phyloP scores from a whole-genome alignment of 2,113 vertebrate genomes.

The Melospiza georgiana region DNA sequence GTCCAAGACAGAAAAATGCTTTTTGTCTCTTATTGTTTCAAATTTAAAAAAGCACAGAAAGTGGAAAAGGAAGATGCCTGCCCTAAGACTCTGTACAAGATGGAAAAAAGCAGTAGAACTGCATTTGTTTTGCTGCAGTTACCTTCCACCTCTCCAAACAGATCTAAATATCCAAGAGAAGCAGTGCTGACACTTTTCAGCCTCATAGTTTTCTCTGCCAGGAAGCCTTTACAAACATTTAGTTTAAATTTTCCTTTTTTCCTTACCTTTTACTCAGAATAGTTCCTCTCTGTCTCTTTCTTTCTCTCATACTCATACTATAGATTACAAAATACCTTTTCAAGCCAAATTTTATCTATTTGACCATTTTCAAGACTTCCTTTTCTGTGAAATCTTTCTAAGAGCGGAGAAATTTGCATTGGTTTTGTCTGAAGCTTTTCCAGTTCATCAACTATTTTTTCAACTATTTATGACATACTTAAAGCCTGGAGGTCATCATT shows the following conservation, averaged over 20 bases:
- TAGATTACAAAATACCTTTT: background rate
- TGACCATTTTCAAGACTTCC: background rate
- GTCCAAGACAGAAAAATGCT: slow-evolving; percentile 36
- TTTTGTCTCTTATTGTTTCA: slow-evolving; percentile 41
- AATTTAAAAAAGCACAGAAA: background rate
- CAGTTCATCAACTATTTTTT: background rate
- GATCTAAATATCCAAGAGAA: background rate
- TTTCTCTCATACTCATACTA: background rate
- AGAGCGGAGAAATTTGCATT: background rate
- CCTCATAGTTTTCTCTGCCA: background rate
- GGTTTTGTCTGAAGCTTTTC: slow-evolving; percentile 4
- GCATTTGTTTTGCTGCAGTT: background rate
- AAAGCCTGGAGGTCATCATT: background rate
- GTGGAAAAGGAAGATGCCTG: background rate
- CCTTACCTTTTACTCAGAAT: background rate
- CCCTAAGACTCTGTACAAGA: background rate
- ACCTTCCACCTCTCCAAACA: background rate
- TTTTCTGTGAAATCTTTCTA: background rate
- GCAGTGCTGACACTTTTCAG: background rate
- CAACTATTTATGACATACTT: background rate
- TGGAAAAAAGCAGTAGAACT: background rate
- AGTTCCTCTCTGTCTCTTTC: background rate
- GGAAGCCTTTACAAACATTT: background rate
- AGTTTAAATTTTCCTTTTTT: background rate
- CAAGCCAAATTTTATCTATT: background rate